Evolutionary conservation across 2,797 vertebrate species (phyloP).

Genomic region (Betta splendens): DNA sequence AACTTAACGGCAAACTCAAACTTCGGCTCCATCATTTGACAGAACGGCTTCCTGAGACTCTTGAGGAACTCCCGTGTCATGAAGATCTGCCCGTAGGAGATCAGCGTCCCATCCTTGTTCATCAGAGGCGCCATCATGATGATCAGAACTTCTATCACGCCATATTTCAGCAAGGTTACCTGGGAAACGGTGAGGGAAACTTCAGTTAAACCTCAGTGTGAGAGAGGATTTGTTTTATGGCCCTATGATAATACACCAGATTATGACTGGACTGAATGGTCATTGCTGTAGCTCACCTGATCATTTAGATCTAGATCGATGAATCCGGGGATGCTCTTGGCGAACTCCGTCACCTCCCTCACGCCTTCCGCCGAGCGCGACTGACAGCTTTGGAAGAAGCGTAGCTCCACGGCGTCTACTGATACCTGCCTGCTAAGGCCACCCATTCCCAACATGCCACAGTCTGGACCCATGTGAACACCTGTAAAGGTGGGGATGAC

Average conservation of each 20-base stretch:
- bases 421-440: slow-evolving; percentile 70
- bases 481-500: no score
- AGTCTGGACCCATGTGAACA: slow-evolving; percentile 39
- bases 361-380: slow-evolving; percentile 94
- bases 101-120: slow-evolving; percentile 98
- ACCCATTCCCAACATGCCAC: slow-evolving; percentile 44
- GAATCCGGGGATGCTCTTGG: slow-evolving; percentile 98
- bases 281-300: slow-evolving; percentile 77
- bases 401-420: slow-evolving; percentile 89
- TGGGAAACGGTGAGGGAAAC: slow-evolving; percentile 60
- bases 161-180: slow-evolving; percentile 95
- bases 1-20: slow-evolving; percentile 99
- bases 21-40: slow-evolving; percentile 98
- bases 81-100: slow-evolving; percentile 96
- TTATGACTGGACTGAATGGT: not conserved
- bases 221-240: not conserved
- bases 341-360: slow-evolving; percentile 97
- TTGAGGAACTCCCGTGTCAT: slow-evolving; percentile 99
- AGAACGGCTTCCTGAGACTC: slow-evolving; percentile 94
- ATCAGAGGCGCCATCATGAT: slow-evolving; percentile 97
- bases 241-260: not conserved
- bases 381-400: slow-evolving; percentile 96
- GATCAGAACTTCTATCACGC: slow-evolving; percentile 96
- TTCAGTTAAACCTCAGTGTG: no score
- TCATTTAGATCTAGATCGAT: slow-evolving; percentile 94